Evolutionary conservation across 2,113 vertebrate genomes (phyloP).

Genomic region (Siniperca chuatsi): DNA sequence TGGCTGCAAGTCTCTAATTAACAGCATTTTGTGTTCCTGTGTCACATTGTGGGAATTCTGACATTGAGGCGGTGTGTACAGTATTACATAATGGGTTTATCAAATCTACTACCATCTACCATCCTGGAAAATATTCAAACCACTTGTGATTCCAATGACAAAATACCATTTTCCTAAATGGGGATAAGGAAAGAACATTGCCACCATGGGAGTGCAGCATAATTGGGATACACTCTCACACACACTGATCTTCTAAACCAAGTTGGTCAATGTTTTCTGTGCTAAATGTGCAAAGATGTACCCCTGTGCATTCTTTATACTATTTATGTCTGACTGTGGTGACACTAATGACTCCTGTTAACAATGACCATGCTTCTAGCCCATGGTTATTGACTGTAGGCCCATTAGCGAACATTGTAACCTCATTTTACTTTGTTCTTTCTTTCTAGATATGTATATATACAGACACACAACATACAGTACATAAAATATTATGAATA

Average conservation of each 20-base stretch:
- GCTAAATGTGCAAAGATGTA: constrained; percentile 57
- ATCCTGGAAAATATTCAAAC: constrained; percentile 33
- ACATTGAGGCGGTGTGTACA: not conserved
- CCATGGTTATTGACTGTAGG: constrained; percentile 26
- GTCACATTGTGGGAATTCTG: not conserved
- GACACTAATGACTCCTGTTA: constrained; percentile 68
- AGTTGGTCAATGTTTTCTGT: constrained; percentile 53
- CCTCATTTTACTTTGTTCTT: not conserved
- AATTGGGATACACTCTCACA: constrained; percentile 50
- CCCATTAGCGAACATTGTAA: constrained; percentile 19
- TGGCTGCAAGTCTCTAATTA: constrained; percentile 20
- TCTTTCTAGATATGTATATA: not conserved
- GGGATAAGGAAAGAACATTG: constrained; percentile 36
- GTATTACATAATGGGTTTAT: constrained; percentile 11
- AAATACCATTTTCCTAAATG: constrained; percentile 33
- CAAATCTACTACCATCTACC: not conserved
- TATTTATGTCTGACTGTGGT: constrained; percentile 50
- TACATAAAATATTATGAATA: not conserved
- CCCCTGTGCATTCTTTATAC: constrained; percentile 65
- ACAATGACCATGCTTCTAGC: constrained; percentile 42
- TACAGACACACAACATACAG: not conserved
- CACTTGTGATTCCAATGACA: constrained; percentile 41
- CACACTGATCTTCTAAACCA: constrained; percentile 31
- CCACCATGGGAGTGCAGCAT: constrained; percentile 39
- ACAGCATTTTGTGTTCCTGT: constrained; percentile 10